Evolutionary conservation across 2,113 vertebrate species (phyloP).

Genomic region (Eclectus roratus): DNA sequence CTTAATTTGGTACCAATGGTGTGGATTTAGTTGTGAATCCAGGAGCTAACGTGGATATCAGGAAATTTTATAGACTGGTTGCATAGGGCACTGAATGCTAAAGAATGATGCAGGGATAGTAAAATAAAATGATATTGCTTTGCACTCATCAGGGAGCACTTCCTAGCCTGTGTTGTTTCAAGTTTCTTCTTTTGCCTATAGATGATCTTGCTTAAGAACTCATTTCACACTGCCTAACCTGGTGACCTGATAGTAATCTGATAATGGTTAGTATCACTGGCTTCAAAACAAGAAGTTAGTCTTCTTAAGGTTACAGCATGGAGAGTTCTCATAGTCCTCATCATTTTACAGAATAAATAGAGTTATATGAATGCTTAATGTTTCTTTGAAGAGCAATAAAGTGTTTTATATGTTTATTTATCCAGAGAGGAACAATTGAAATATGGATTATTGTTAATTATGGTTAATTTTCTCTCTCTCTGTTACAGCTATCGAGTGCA

Average conservation of each 20-base stretch:
- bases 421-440: not conserved
- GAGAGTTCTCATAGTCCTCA: not conserved
- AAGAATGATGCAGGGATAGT: not conserved
- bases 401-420: not conserved
- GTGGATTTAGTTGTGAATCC: not conserved
- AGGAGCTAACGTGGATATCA: not conserved
- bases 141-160: not conserved
- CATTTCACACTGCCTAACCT: not conserved
- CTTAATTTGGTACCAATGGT: not conserved
- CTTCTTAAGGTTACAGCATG: not conserved
- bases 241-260: not conserved
- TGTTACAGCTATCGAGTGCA: constrained; percentile 90
- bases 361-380: not conserved
- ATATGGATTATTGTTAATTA: not conserved
- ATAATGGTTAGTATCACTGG: not conserved
- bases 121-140: not conserved
- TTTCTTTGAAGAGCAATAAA: not conserved
- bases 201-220: not conserved
- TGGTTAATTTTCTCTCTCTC: not conserved
- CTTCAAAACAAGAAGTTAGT: not conserved
- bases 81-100: not conserved
- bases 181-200: not conserved
- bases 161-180: not conserved
- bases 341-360: not conserved
- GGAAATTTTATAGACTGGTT: not conserved